Conservation (phyloP, 2,797 vertebrate species). For the Carapus acus region DNA sequence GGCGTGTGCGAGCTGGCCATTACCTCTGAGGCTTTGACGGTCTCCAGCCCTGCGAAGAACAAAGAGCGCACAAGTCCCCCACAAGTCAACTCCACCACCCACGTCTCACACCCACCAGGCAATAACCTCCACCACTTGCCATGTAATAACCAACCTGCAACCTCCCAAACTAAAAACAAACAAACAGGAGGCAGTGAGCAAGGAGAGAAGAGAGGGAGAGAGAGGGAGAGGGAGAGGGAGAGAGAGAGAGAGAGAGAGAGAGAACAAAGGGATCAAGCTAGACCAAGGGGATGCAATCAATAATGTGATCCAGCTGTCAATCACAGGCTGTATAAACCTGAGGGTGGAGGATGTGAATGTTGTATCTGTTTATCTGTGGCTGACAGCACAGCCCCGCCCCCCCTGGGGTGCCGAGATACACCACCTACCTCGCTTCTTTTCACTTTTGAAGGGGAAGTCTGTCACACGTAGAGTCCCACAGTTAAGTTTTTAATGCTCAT, state of each 20-base stretch:
- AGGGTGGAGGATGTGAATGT: slow-evolving; percentile 24
- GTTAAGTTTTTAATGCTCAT: no score
- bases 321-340: slow-evolving; percentile 58
- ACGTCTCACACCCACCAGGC: slow-evolving; percentile 43
- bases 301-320: slow-evolving; percentile 64
- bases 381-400: neutral
- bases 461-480: no score
- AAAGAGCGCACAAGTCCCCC: slow-evolving; percentile 46
- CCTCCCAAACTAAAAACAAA: slow-evolving; percentile 63
- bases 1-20: no score
- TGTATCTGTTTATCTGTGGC: slow-evolving; percentile 34
- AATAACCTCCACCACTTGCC: slow-evolving; percentile 63
- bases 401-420: no score
- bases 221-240: slow-evolving; percentile 20
- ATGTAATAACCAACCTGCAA: slow-evolving; percentile 69
- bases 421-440: no score
- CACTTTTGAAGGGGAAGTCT: no score
- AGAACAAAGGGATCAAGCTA: slow-evolving; percentile 34
- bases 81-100: slow-evolving; percentile 39
- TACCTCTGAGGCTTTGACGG: no score
- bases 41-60: no score
- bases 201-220: slow-evolving; percentile 16
- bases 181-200: slow-evolving; percentile 54
- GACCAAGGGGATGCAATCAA: slow-evolving; percentile 53
- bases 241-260: slow-evolving; percentile 7